Evolutionary conservation across 2,113 vertebrate species (phyloP), one percentile per base, ranked within the genome.

Genomic region (Etheostoma spectabile): DNA sequence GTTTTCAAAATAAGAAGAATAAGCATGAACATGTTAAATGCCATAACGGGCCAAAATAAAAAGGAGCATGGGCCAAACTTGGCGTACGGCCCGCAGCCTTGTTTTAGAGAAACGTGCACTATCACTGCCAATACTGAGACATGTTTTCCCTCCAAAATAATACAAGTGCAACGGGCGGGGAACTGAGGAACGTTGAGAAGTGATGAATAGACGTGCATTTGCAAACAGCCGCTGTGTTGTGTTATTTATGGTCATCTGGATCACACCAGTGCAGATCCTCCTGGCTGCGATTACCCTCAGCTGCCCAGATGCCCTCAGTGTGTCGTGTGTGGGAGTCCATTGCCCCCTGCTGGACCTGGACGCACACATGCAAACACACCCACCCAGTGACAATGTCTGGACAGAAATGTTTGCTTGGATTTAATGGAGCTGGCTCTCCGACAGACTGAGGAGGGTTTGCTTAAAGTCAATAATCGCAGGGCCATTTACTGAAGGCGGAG

Each of bases 301-400:
- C 33, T 61, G 63, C 73, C 77, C 82, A 84, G 75, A 74, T 86
- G 78, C 78, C 83, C 80, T 57, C 42, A 0, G 35, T 51, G 69
- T 69, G 62, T 45, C 19, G 1, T 79, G 82, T 85, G 78, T 60
- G 69, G 74, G 79, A 65, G 84, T 62, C 8, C 38, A 66, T 62
- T 84, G 93, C 93, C 93, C 90, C 82, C 93, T 94, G 77, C 90
- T 94, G 93, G 93, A 85, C 7, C 19, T 55, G 73, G 62, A 77
- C 4, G 3, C 70, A 78, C 35, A 77, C 59, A 78, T 65, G 69
- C 55, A 86, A 84, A 62, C 53, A 80, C 62, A 81, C 59, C 45
- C 52, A 45, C 11, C 5, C 61, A 15, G 15, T 71, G 74, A 27
- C 49, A 45, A 18, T 64, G 56, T 77, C 66, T 55, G 61, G 19